A percentile compares a stretch with the other conserved stretches of the same genome.
These are phyloP conservation scores for Rhynchotus rufescens DNA, from an alignment of 2,797 vertebrate species.

Conservation along the genomic window DNA sequence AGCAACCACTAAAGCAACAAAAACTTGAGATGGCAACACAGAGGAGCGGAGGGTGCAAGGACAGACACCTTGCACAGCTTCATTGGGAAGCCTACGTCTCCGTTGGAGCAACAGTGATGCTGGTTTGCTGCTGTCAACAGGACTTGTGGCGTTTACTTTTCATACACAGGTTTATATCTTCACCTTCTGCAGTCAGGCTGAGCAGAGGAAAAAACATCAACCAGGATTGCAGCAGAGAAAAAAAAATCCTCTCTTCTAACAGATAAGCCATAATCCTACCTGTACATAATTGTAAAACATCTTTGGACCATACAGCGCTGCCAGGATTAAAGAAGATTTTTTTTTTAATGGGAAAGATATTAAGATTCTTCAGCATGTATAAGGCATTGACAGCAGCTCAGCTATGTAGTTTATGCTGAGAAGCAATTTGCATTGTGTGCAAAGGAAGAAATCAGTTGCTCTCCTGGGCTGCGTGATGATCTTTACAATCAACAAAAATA, in stretches of 20 bases:
- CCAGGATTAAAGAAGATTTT: conserved; percentile 74
- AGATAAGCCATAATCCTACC: conserved; percentile 68
- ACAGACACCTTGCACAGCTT: neutral
- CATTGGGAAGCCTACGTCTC: conserved; percentile 6
- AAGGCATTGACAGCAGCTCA: conserved; percentile 31
- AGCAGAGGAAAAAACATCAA: neutral
- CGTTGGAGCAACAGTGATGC: conserved; percentile 15
- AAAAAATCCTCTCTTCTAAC: conserved; percentile 21
- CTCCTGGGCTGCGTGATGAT: neutral
- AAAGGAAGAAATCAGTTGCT: conserved; percentile 19
- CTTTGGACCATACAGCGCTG: conserved; percentile 57
- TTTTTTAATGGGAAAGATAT: conserved; percentile 40
- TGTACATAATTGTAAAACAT: conserved; percentile 70
- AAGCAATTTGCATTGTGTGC: conserved; percentile 40
- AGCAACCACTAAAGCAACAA: neutral
- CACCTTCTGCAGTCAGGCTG: conserved; percentile 23
- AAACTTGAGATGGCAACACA: neutral
- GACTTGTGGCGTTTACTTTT: conserved; percentile 59
- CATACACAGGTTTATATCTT: conserved; percentile 31
- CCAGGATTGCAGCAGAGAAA: conserved; percentile 43
- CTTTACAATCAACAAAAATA: conserved; percentile 22
- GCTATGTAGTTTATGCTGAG: conserved; percentile 24
- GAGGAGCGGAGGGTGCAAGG: neutral
- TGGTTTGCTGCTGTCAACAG: neutral
- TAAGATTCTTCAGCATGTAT: conserved; percentile 48